These are phyloP conservation scores for Branchellion lobata DNA, from an alignment of 2,888 invertebrate genomes.

Conservation along the genomic window DNA sequence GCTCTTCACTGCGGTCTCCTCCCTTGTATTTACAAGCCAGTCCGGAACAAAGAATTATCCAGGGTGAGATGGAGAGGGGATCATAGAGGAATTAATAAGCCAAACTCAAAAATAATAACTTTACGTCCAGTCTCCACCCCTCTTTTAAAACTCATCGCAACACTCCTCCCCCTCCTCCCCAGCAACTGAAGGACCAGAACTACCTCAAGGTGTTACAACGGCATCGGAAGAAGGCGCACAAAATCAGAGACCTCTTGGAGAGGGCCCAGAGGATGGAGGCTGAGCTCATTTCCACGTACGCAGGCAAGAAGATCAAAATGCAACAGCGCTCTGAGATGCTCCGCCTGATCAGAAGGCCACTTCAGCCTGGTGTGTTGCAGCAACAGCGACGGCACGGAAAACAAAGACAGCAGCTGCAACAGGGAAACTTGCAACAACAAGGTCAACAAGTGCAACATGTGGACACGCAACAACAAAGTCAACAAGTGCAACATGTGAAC, in stretches of 20 bases:
- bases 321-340: too few relatives aligned
- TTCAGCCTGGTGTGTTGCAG: too few relatives aligned
- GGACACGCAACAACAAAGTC: too few relatives aligned
- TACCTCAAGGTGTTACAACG: conserved; percentile 23
- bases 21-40: conserved; percentile 36
- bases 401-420: too few relatives aligned
- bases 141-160: too few relatives aligned
- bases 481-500: too few relatives aligned
- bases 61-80: neutral
- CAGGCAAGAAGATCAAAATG: neutral
- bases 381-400: too few relatives aligned
- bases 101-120: neutral
- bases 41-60: neutral
- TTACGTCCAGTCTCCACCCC: neutral
- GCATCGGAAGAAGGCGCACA: conserved; percentile 16
- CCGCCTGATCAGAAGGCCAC: too few relatives aligned
- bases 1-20: conserved; percentile 37
- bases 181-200: conserved; percentile 4
- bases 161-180: neutral
- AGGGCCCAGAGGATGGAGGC: conserved; percentile 19
- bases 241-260: conserved; percentile 19
- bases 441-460: too few relatives aligned
- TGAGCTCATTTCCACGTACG: conserved; percentile 3
- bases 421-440: too few relatives aligned
- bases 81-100: neutral